Evolutionary conservation across 2,888 invertebrate genomes (phyloP).

Genomic region (Itoplectis maculator): DNA sequence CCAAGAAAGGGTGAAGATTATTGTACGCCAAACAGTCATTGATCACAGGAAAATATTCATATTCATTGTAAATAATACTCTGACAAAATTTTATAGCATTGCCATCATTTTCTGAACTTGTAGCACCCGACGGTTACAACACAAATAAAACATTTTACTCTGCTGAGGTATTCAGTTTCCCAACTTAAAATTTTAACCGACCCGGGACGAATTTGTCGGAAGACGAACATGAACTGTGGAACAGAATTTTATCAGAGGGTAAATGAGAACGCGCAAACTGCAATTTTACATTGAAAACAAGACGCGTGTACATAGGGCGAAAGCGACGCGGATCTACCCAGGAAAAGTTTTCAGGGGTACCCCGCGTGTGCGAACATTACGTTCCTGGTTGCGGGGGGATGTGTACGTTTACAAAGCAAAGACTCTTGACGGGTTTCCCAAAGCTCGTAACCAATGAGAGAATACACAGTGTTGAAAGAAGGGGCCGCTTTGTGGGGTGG

Average conservation of each 20-base stretch:
- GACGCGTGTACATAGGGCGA: background rate
- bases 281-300: conserved; percentile 2
- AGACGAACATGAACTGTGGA: background rate
- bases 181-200: background rate
- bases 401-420: conserved; percentile 74
- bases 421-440: conserved; percentile 77
- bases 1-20: background rate
- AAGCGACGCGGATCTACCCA: background rate
- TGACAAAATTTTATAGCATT: background rate
- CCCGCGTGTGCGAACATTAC: conserved; percentile 50
- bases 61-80: background rate
- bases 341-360: conserved; percentile 35
- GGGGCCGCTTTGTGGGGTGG: conserved; percentile 71
- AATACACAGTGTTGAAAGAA: conserved; percentile 73
- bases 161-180: background rate
- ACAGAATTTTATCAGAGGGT: background rate
- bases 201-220: background rate
- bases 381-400: conserved; percentile 66
- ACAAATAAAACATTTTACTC: background rate
- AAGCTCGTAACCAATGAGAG: conserved; percentile 76
- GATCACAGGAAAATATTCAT: background rate
- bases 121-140: background rate
- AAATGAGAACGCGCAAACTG: conserved; percentile 10
- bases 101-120: background rate
- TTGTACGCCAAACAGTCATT: background rate